These are phyloP conservation scores for Hapalemur alaotrensis DNA, from an alignment of 2,797 vertebrate genomes.

Conservation along the genomic window DNA sequence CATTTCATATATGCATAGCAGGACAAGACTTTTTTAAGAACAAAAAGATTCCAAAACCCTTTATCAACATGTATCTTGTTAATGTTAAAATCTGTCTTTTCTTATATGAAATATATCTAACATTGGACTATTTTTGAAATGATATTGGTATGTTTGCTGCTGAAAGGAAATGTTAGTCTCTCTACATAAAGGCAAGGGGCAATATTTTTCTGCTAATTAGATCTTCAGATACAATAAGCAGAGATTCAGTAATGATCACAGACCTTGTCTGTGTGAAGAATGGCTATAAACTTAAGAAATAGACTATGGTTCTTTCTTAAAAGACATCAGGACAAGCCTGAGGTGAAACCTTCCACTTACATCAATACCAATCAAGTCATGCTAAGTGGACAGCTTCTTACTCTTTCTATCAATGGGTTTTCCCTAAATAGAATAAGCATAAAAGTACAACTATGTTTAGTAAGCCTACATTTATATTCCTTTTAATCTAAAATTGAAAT, in stretches of 20 bases:
- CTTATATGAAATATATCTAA: neutral
- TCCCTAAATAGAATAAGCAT: neutral
- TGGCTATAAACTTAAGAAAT: neutral
- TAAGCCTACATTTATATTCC: neutral
- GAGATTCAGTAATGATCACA: neutral
- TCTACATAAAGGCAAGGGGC: neutral
- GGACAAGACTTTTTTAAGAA: neutral
- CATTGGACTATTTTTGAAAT: neutral
- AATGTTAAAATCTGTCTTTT: neutral
- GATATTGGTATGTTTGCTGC: neutral
- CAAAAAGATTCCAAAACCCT: neutral
- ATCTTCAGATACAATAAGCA: neutral
- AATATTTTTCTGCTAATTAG: neutral
- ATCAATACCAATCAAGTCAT: neutral
- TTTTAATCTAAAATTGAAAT: slow-evolving; percentile 9
- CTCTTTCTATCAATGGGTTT: neutral
- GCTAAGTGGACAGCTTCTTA: neutral
- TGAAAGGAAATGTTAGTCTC: neutral
- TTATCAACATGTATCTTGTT: neutral
- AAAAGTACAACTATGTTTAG: neutral
- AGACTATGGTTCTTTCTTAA: neutral
- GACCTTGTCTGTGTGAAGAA: neutral
- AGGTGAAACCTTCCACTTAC: neutral
- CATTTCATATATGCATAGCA: neutral
- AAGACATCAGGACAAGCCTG: neutral